Base-by-base conservation (phyloP, 2,113 vertebrate species). In the Cercopithecus mona region DNA sequence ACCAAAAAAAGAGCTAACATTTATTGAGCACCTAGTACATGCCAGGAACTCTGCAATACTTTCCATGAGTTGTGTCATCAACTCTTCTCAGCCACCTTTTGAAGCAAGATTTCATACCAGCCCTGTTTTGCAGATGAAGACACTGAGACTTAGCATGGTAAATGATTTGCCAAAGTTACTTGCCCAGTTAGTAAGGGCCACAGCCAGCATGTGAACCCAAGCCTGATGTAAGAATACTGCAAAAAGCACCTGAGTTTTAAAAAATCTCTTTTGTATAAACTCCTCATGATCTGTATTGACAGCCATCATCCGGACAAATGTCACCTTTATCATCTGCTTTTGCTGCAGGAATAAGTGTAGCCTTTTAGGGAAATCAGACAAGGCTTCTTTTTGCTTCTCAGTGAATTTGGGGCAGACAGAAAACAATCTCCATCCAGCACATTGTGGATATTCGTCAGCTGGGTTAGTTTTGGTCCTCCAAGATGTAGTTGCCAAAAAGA, bases 51-150 rank as follows among this genome's bases (percentile, higher is more conserved):
- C n/a, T 16, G n/a, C 32, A 32, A 0, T 1, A 8, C 30, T 38
- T 72, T n/a, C 20, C 17, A 0, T 23, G 48, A 68, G 30, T 20
- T 2, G 0, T 1, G 5, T 8, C 68, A 2, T 7, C 7, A 13
- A 12, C 38, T 22, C n/a, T 35, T 59, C 32, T 5, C 48, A 7
- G 45, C 0, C 1, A 20, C 48, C 45, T 76, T n/a, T 20, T 0
- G 4, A 35, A 10, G 12, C 10, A 17, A 30, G 7, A 57, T 43
- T 14, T 38, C 11, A 2, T 2, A 8, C 4, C 18, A 12, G 13
- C 7, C 17, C 38, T 61, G 14, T 55, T 78, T 2, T 8, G 13
- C 43, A 91, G 43, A 40, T 45, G n/a, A 72, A 57, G 30, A 83
- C 72, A 73, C 43, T 14, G 59, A 88, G 86, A 5, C 27, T 18